phyloP scores from a whole-genome alignment of 2,797 vertebrate species.

The Coracias cyanogaster region DNA sequence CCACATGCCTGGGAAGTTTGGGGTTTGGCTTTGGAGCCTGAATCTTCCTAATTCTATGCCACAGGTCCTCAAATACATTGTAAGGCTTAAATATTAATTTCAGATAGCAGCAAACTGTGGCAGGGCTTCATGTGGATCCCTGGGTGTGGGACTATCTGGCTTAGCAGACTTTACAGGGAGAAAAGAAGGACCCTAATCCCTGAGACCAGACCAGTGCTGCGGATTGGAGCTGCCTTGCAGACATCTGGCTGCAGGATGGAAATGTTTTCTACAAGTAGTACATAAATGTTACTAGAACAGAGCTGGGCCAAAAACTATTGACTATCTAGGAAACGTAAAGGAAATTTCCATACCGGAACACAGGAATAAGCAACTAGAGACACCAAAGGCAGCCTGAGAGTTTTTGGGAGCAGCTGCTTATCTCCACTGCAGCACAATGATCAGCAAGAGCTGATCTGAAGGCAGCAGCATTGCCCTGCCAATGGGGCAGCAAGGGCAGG shows the following conservation, averaged over 20 bases:
- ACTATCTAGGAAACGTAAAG: background rate
- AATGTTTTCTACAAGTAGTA: background rate
- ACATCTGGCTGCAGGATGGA: background rate
- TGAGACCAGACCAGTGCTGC: background rate
- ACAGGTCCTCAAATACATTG: background rate
- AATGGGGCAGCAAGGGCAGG: background rate
- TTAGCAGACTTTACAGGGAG: background rate
- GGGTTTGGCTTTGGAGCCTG: background rate
- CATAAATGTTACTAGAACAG: background rate
- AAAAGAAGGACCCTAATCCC: background rate
- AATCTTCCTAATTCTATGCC: background rate
- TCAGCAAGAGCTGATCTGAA: background rate
- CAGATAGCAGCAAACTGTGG: background rate
- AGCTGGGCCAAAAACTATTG: background rate
- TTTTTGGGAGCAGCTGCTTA: background rate
- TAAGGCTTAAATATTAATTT: constrained; percentile 36
- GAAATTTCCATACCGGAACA: background rate
- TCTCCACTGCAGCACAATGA: rapidly evolving
- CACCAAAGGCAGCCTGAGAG: background rate
- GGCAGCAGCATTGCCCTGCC: background rate
- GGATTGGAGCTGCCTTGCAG: background rate
- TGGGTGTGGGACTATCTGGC: background rate
- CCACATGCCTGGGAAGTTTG: background rate
- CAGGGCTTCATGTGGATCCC: background rate
- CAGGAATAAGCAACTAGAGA: background rate